Percentiles rank a stretch among this genome's conserved stretches.
These are phyloP conservation scores for Ceratoteleas bidentatus DNA, from an alignment of 1,140 invertebrate species.

Conservation along the genomic window DNA sequence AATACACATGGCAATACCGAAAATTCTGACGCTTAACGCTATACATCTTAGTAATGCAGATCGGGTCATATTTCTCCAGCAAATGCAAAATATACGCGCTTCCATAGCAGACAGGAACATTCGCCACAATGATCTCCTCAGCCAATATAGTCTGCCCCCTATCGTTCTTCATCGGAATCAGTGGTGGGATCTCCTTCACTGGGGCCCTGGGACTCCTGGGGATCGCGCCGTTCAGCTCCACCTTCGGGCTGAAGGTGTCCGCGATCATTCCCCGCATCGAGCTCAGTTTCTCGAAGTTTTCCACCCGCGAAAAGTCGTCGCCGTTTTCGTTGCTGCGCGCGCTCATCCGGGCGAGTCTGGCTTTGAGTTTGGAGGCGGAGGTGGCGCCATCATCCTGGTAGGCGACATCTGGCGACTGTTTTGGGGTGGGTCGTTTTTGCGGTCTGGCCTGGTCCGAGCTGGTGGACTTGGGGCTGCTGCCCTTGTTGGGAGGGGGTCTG, in stretches of 20 bases:
- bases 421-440: neutral
- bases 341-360: neutral
- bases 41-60: conserved; percentile 67
- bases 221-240: neutral
- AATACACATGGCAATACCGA: conserved; percentile 74
- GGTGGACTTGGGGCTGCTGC: neutral
- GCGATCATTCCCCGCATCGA: neutral
- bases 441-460: neutral
- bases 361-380: neutral
- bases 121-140: conserved; percentile 72
- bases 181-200: conserved; percentile 17
- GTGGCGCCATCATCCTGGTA: neutral
- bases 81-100: conserved; percentile 71
- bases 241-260: neutral
- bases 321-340: neutral
- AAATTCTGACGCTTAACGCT: conserved; percentile 18
- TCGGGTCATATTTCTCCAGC: conserved; percentile 70
- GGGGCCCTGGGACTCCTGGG: neutral
- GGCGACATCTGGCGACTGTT: neutral
- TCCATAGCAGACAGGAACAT: conserved; percentile 64
- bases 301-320: neutral
- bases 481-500: neutral
- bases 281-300: neutral
- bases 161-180: conserved; percentile 7
- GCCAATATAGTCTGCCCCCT: conserved; percentile 10